These are phyloP conservation scores for Tanypteryx hageni DNA, from an alignment of 2,888 invertebrate species.

Conservation along the genomic window DNA sequence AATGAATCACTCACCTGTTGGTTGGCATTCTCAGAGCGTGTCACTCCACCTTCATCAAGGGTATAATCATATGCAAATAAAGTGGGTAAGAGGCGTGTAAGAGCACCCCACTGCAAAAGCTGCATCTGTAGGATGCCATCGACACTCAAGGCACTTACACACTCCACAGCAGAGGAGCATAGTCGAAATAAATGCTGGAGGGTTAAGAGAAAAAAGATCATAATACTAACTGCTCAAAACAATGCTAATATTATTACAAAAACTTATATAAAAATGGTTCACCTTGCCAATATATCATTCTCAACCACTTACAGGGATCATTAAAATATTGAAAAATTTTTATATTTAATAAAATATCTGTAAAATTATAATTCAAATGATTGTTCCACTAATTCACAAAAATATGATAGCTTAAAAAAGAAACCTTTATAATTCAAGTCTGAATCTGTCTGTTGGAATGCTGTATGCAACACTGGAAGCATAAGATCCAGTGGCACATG, in stretches of 20 bases:
- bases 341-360: too few species aligned
- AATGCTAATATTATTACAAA: background rate
- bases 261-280: background rate
- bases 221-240: conserved; percentile 6
- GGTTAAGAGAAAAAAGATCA: conserved; percentile 68
- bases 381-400: too few species aligned
- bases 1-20: conserved; percentile 78
- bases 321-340: too few species aligned
- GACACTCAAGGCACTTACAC: conserved; percentile 91
- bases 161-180: conserved; percentile 92
- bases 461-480: too few species aligned
- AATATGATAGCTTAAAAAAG: too few species aligned
- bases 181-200: conserved; percentile 87
- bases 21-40: conserved; percentile 89
- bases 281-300: background rate
- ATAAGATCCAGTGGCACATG: too few species aligned
- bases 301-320: conserved; percentile 27
- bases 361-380: too few species aligned
- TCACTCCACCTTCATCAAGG: conserved; percentile 96
- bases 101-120: conserved; percentile 88
- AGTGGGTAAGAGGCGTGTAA: conserved; percentile 94
- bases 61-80: conserved; percentile 98
- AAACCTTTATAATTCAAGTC: too few species aligned
- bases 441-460: too few species aligned
- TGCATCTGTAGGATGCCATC: conserved; percentile 91